These are phyloP conservation scores for Ellobium chinense DNA, from an alignment of 2,888 invertebrate species.

Conservation along the genomic window DNA sequence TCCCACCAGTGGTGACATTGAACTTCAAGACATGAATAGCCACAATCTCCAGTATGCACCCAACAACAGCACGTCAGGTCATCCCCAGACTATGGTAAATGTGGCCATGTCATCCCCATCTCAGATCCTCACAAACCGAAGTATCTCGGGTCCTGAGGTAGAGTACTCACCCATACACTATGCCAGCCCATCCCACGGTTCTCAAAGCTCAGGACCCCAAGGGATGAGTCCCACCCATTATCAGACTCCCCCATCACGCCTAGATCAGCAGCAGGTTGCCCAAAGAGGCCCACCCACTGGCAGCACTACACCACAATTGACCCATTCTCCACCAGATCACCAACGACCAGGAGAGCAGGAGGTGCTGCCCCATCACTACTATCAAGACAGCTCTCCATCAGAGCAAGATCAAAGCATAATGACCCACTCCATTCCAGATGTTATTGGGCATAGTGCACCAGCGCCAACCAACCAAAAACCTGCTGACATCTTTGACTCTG, in stretches of 20 bases:
- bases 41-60: neutral
- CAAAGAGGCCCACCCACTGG: neutral
- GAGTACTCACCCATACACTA: constrained; percentile 7
- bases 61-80: neutral
- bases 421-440: constrained; percentile 14
- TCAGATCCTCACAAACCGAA: neutral
- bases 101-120: neutral
- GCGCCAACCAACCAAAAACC: neutral
- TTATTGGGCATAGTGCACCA: constrained; percentile 12
- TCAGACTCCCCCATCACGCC: neutral
- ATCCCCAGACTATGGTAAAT: neutral
- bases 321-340: too few relatives aligned
- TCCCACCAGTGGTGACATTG: neutral
- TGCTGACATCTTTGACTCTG: constrained; percentile 3
- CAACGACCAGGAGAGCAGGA: too few relatives aligned
- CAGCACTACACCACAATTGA: too few relatives aligned
- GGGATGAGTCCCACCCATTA: neutral
- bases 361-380: too few relatives aligned
- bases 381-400: neutral
- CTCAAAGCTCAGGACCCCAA: neutral
- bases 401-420: constrained; percentile 4
- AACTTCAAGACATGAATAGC: neutral
- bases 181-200: neutral
- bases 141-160: neutral
- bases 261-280: neutral